Evolutionary conservation across 1,140 invertebrate species (phyloP), one percentile per base, ranked within the genome.

Genomic region (Linepithema humile): DNA sequence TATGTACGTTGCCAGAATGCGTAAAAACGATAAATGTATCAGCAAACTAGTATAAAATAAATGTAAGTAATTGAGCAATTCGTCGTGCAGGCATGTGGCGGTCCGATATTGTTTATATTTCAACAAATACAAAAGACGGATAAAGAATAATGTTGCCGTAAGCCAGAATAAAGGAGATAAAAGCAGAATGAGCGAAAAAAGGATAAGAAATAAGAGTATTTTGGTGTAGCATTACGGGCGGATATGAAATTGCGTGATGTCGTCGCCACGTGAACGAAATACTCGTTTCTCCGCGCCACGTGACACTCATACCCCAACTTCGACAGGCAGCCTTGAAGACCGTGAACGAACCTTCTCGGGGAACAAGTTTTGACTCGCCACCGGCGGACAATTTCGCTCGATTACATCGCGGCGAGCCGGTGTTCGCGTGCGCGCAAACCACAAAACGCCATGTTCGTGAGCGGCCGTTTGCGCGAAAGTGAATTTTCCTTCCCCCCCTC

Each of bases 241-340:
- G 85, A 91, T 91, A 91, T 87, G 89, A 89, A 90, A 91, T 91
- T 91, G 90, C 87, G 85, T 90, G 90, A 91, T 74, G 74, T 45
- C 67, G 82, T 32, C 62, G 85, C 84, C 82, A 86, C 85, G 87
- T 90, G 89, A 91, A 91, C 89, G 90, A 91, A 90, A 88, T 91
- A 83, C 60, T 80, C 75, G 78, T 74, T 82, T 83, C 85, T 84
- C 90, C 86, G 65, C 65, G 78, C 64, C 88, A 88, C 90, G 83
- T 85, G 90, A 90, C 86, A 75, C 74, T 78, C 87, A 84, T 87
- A 87, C 57, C 23, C 53, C 10, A 45, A 29, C 32, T 43, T 59
- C 40, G 55, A 75, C 64, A 64, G 50, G 17, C 40, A 82, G 64
- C 69, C 69, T 62, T 53, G 69, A 69, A 60, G 87, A 89, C 69